Base-by-base conservation (phyloP, 2,888 invertebrate genomes). In the Microchrysa polita region DNA sequence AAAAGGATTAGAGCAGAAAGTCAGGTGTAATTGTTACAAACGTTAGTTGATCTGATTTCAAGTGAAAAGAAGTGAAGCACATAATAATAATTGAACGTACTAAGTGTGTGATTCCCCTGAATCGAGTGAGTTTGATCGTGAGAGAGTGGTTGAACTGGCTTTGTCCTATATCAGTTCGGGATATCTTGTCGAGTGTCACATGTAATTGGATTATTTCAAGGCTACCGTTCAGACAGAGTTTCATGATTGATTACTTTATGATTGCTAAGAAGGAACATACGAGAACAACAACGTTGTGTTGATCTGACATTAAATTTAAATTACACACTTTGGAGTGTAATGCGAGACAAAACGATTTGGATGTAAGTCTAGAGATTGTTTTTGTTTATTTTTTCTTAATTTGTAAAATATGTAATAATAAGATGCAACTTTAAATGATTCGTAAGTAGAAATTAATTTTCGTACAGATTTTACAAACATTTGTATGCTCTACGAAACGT, bases 151-250 rank as follows among this genome's bases (percentile, higher is more conserved):
- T n/a, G n/a, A n/a, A n/a, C n/a, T n/a, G n/a, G n/a, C n/a, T n/a
- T n/a, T n/a, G n/a, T n/a, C 16, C 16, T 60, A n/a, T n/a, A 34
- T 34, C 27, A 7, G 4, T 34, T 34, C 27, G 27, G 27, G 2
- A 34, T 34, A 2, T 34, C 27, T n/a, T n/a, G 48, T 23, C 16
- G 18, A 48, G 65, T 69, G 57, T 55, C 69, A 69, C 20, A 67
- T 57, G 10, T 40, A 69, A 69, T 55, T 57, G 69, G 69, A 69
- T 69, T 69, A 57, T 14, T 20, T 14, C 57, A 55, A 69, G 57
- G 44, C n/a, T 40, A 40, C 40, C 42, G 40, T 69, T 22, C 55
- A 42, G 69, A 22, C n/a, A n/a, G n/a, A n/a, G n/a, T n/a, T 20
- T 42, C 69, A 55, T 69, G 69, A 69, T 69, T 69, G 69, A 69